Conservation (phyloP, 2,113 vertebrate species). For the Cinclus mexicanus region DNA sequence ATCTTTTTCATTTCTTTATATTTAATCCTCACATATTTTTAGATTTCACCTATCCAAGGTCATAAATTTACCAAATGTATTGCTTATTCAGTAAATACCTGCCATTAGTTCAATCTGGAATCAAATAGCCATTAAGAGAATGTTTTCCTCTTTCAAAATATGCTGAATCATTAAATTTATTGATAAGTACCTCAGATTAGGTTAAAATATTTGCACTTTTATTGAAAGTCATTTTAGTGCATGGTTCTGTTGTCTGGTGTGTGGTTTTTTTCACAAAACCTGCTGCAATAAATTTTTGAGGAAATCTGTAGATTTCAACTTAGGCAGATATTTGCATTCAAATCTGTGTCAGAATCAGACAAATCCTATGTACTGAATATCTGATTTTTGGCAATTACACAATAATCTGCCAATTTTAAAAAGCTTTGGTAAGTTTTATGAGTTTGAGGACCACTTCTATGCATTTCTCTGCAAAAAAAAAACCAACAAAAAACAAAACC, state of each 20-base stretch:
- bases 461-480: not conserved
- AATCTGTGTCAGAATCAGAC: not conserved
- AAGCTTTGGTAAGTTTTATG: not conserved
- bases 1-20: not conserved
- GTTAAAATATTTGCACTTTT: not conserved
- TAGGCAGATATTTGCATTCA: not conserved
- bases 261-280: not conserved
- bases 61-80: not conserved
- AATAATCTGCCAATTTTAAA: not conserved
- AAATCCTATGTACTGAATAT: not conserved
- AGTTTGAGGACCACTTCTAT: not conserved
- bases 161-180: not conserved
- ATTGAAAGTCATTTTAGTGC: not conserved
- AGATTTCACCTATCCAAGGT: not conserved
- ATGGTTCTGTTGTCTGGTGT: not conserved
- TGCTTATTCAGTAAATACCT: not conserved
- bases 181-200: not conserved
- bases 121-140: not conserved
- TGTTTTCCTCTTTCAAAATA: not conserved
- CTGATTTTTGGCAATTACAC: not conserved
- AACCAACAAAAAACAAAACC: no score
- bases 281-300: not conserved
- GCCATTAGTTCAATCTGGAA: not conserved
- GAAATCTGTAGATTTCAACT: not conserved
- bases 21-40: not conserved